Conservation (phyloP, 92 coral and sea anemone genomes). For the Zoanthus sociatus region DNA sequence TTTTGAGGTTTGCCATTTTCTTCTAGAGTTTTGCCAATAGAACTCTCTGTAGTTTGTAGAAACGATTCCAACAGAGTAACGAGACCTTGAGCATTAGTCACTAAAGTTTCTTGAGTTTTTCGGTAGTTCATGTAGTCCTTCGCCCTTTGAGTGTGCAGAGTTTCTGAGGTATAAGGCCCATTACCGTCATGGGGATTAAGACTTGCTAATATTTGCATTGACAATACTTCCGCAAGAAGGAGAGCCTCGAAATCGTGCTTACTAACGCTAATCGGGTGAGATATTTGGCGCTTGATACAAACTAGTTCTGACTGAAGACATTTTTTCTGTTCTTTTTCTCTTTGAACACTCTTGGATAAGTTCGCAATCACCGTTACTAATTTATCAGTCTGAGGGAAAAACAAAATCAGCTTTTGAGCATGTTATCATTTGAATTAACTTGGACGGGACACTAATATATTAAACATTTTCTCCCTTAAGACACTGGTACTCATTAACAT, state of each 20-base stretch:
- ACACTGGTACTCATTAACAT: too few species aligned
- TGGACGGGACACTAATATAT: too few species aligned
- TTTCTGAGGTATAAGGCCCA: slow-evolving; percentile 37
- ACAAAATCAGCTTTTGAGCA: neutral
- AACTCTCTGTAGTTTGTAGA: slow-evolving; percentile 36
- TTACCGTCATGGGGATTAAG: slow-evolving; percentile 21
- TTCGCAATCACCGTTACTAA: slow-evolving; percentile 87
- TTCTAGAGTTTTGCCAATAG: slow-evolving; percentile 15
- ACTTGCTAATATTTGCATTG: slow-evolving; percentile 78
- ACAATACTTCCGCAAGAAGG: slow-evolving; percentile 85
- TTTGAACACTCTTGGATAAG: slow-evolving; percentile 89
- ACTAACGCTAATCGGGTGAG: slow-evolving; percentile 75
- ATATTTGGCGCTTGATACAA: slow-evolving; percentile 79
- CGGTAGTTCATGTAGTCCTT: slow-evolving; percentile 76
- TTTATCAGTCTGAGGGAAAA: slow-evolving; percentile 67
- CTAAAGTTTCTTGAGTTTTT: slow-evolving; percentile 76
- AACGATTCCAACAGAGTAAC: slow-evolving; percentile 75
- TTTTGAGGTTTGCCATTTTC: slow-evolving; percentile 26
- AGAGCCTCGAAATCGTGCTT: slow-evolving; percentile 86
- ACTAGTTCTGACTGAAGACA: slow-evolving; percentile 83
- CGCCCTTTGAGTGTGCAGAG: slow-evolving; percentile 34
- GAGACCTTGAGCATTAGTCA: slow-evolving; percentile 77
- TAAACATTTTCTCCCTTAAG: too few species aligned
- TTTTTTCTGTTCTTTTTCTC: slow-evolving; percentile 85
- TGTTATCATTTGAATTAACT: neutral